Evolutionary conservation across 2,113 vertebrate species (phyloP).

Genomic region (Kobus ellipsiprymnus): DNA sequence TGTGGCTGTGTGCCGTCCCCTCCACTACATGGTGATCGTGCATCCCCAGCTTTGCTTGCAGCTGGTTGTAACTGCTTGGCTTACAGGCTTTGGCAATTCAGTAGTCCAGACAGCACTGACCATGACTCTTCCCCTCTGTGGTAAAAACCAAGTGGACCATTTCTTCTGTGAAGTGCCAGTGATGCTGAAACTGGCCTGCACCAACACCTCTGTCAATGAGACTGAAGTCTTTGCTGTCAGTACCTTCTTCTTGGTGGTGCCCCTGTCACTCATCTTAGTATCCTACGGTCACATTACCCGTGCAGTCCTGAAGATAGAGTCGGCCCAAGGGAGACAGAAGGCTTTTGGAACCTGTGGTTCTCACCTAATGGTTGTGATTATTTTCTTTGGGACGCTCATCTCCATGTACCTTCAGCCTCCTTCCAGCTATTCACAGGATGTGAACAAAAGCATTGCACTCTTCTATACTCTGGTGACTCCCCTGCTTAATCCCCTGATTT

Average conservation of each 20-base stretch:
- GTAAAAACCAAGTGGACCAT: constrained; percentile 45
- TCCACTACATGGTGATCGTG: constrained; percentile 49
- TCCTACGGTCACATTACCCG: constrained; percentile 44
- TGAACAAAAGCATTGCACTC: neutral
- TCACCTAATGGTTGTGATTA: constrained; percentile 41
- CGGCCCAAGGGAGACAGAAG: neutral
- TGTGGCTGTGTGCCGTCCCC: constrained; percentile 43
- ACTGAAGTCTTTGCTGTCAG: constrained; percentile 14
- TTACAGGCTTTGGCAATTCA: constrained; percentile 28
- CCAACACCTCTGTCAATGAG: neutral
- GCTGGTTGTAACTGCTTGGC: constrained; percentile 42
- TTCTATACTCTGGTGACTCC: too few relatives aligned
- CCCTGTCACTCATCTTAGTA: constrained; percentile 37
- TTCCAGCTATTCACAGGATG: constrained; percentile 47
- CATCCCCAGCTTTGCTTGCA: constrained; percentile 26
- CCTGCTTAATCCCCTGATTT: too few relatives aligned
- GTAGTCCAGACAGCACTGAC: constrained; percentile 26
- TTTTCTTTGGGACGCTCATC: constrained; percentile 54
- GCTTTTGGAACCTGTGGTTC: constrained; percentile 51
- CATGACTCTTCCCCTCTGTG: constrained; percentile 51
- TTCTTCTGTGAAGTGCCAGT: constrained; percentile 66
- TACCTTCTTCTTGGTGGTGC: neutral
- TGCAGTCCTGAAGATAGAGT: constrained; percentile 28
- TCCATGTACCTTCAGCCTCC: constrained; percentile 58
- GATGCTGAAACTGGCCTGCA: constrained; percentile 55